A percentile compares a stretch with the other conserved stretches of the same genome.
Evolutionary conservation across 2,888 invertebrate genomes (phyloP).

Genomic region (Thymelicus acteon): DNA sequence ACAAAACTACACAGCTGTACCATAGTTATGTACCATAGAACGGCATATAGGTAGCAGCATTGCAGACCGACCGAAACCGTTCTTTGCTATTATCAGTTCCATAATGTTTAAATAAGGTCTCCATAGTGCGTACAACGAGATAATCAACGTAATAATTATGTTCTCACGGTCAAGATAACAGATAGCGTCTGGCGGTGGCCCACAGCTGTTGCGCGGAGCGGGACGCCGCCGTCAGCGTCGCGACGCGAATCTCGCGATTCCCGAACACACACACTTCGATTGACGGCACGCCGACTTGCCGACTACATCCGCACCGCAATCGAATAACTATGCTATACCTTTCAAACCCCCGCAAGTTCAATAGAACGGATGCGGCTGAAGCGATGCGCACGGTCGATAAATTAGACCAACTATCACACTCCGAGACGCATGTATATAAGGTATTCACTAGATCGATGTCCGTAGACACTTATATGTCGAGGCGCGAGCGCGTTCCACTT

Average conservation of each 20-base stretch:
- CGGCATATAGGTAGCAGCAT: slow-evolving; percentile 34
- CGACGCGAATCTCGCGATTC: slow-evolving; percentile 59
- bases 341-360: slow-evolving; percentile 37
- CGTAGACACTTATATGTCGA: slow-evolving; percentile 25
- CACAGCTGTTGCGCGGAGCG: slow-evolving; percentile 77
- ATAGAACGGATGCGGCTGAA: slow-evolving; percentile 19
- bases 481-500: slow-evolving; percentile 26
- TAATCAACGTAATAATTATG: slow-evolving; percentile 57
- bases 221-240: slow-evolving; percentile 60
- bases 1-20: slow-evolving; percentile 3
- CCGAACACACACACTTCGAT: slow-evolving; percentile 68
- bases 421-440: slow-evolving; percentile 45
- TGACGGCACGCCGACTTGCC: slow-evolving; percentile 55
- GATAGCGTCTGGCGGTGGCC: slow-evolving; percentile 58
- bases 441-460: slow-evolving; percentile 41
- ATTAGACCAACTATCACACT: slow-evolving; percentile 42
- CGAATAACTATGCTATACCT: slow-evolving; percentile 35
- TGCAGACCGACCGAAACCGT: slow-evolving; percentile 35
- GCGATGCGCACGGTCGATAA: slow-evolving; percentile 20
- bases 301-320: slow-evolving; percentile 47
- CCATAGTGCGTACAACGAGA: slow-evolving; percentile 35
- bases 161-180: slow-evolving; percentile 81
- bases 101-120: slow-evolving; percentile 33
- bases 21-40: slow-evolving; percentile 32
- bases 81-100: slow-evolving; percentile 32